Percentiles rank a stretch among this genome's conserved stretches.
These are phyloP conservation scores for Heliothis peltigera DNA, from an alignment of 2,888 invertebrate species.

Conservation along the genomic window DNA sequence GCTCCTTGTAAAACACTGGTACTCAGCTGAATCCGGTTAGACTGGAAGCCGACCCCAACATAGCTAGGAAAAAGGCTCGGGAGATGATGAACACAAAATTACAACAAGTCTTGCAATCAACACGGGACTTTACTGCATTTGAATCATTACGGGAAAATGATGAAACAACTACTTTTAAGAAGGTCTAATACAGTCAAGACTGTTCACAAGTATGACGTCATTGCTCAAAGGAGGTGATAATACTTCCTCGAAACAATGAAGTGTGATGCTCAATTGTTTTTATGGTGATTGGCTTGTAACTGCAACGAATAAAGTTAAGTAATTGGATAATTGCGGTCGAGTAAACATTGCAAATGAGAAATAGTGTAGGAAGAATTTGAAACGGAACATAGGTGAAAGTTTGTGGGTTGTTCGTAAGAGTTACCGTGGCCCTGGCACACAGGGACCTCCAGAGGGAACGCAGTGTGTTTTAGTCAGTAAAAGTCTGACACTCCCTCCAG, in stretches of 20 bases:
- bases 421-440: too few species aligned
- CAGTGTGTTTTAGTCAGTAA: too few species aligned
- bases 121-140: conserved; percentile 35
- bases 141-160: conserved; percentile 42
- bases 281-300: conserved; percentile 27
- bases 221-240: background rate
- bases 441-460: too few species aligned
- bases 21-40: too few species aligned
- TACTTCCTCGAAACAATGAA: conserved; percentile 14
- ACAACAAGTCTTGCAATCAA: background rate
- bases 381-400: too few species aligned
- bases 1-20: too few species aligned
- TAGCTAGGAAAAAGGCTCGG: too few species aligned
- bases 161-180: conserved; percentile 17
- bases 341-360: conserved; percentile 1
- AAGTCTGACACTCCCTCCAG: too few species aligned
- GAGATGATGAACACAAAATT: too few species aligned
- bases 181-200: conserved; percentile 12
- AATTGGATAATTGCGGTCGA: background rate
- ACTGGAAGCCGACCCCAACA: too few species aligned
- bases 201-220: conserved; percentile 22
- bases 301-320: background rate
- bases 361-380: background rate
- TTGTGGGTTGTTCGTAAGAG: too few species aligned
- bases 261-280: conserved; percentile 29